Conservation (phyloP, 2,797 vertebrate species). For the Catamblyrhynchus diadema region DNA sequence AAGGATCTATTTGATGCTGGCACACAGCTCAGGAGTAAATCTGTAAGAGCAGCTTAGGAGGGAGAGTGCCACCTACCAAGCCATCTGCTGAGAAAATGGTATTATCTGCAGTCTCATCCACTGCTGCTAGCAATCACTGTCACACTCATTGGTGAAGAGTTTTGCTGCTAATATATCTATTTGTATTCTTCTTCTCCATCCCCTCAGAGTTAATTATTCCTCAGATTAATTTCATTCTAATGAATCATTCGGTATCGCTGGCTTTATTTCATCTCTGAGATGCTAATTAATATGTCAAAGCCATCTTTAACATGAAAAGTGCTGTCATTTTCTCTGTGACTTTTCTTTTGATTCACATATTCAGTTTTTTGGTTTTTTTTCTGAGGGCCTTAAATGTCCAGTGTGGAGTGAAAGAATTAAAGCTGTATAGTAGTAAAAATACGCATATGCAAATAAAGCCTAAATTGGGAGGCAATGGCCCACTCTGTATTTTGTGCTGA, state of each 20-base stretch:
- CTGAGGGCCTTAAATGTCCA: not conserved
- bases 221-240: constrained; percentile 36
- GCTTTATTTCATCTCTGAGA: constrained; percentile 21
- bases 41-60: not conserved
- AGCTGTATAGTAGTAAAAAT: not conserved
- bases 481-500: not conserved
- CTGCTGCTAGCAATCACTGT: constrained; percentile 18
- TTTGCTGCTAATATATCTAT: constrained; percentile 19
- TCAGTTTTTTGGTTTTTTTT: not conserved
- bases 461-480: not conserved
- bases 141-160: not conserved
- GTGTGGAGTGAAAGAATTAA: not conserved
- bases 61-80: constrained; percentile 45
- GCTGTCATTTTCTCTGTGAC: constrained; percentile 2
- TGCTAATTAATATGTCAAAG: constrained; percentile 41
- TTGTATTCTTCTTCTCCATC: constrained; percentile 11
- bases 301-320: constrained; percentile 10
- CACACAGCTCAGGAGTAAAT: not conserved
- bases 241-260: constrained; percentile 10
- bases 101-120: constrained; percentile 18
- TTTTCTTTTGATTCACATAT: constrained; percentile 41
- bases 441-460: not conserved
- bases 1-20: constrained; percentile 9
- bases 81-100: constrained; percentile 45
- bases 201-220: constrained; percentile 23